Conservation (phyloP, 2,113 vertebrate species). For the Aviceda subcristata region DNA sequence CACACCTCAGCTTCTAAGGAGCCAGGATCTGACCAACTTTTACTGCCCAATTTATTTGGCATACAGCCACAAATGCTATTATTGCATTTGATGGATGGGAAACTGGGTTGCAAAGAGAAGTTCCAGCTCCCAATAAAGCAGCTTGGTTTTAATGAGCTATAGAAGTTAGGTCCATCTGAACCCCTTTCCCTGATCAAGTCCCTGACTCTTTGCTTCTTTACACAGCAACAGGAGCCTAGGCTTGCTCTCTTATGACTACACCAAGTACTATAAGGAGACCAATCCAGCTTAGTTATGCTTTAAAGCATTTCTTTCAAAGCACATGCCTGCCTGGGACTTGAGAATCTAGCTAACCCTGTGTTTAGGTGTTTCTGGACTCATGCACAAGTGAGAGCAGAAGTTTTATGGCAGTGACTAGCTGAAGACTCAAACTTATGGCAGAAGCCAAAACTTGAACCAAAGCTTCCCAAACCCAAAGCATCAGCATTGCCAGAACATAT, state of each 20-base stretch:
- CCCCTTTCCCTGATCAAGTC: background rate
- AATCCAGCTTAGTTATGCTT: background rate
- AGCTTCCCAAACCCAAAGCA: background rate
- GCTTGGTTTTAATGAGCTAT: background rate
- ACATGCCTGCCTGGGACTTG: background rate
- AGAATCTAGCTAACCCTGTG: too few species aligned
- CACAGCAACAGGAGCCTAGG: background rate
- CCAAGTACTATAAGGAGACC: background rate
- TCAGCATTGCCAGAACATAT: background rate
- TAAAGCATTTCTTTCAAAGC: background rate
- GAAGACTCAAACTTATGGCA: background rate
- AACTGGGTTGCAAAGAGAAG: background rate
- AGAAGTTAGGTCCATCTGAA: background rate
- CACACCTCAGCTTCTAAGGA: background rate
- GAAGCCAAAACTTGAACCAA: background rate
- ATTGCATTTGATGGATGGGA: background rate
- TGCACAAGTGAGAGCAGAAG: background rate
- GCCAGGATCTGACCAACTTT: background rate
- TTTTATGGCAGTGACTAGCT: fast-evolving
- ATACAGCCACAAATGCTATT: background rate
- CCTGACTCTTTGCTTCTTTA: background rate
- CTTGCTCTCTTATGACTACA: background rate
- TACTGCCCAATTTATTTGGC: background rate
- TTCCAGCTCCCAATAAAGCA: background rate
- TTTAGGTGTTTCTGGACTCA: background rate